Evolutionary conservation across 2,113 vertebrate genomes (phyloP).

Genomic region (Macroglossus sobrinus): DNA sequence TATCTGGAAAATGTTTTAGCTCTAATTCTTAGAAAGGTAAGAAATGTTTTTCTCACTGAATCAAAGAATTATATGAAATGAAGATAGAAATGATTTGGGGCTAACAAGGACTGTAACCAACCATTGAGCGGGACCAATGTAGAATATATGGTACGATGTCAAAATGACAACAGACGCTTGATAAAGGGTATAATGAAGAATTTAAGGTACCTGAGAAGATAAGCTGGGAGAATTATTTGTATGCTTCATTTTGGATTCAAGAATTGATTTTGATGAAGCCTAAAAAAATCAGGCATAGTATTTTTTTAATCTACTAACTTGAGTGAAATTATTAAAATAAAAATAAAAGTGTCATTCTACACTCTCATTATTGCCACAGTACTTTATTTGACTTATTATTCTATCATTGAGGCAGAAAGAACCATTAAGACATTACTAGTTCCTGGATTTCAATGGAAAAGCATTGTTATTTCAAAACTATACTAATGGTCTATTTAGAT

Average conservation of each 20-base stretch:
- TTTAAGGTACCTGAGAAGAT: neutral
- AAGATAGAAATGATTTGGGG: neutral
- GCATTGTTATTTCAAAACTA: neutral
- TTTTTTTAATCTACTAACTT: neutral
- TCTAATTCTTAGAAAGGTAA: constrained; percentile 29
- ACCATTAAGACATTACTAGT: neutral
- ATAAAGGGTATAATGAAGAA: neutral
- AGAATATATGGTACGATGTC: neutral
- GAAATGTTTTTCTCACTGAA: neutral
- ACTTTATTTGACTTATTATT: neutral
- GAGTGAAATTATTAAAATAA: constrained; percentile 21
- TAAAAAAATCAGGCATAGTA: neutral
- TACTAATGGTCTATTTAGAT: neutral
- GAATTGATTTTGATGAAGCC: neutral
- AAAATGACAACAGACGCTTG: neutral
- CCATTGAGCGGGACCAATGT: neutral
- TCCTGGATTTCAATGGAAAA: neutral
- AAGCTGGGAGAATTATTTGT: neutral
- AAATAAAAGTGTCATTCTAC: neutral
- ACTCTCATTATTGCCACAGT: neutral
- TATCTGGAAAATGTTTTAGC: neutral
- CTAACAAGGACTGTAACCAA: neutral
- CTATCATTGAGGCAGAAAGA: neutral
- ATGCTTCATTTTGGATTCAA: neutral
- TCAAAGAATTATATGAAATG: neutral